Percentiles rank a stretch among this genome's conserved stretches.
Evolutionary conservation across 2,797 vertebrate species (phyloP).

Genomic region (Enteromius thamalakanensis): DNA sequence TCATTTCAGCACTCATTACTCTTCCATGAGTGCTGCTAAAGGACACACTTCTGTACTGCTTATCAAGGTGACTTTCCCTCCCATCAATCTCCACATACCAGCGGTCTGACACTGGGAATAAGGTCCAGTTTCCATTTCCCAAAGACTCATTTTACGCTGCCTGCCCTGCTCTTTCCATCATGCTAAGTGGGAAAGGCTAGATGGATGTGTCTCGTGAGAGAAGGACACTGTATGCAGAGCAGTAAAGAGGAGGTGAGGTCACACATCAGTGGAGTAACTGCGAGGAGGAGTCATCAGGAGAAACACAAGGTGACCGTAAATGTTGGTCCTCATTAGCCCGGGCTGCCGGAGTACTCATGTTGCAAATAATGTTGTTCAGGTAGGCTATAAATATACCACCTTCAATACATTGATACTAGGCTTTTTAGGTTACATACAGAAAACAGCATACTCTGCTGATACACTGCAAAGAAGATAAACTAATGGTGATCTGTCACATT

Average conservation of each 20-base stretch:
- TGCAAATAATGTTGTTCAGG: conserved; percentile 13
- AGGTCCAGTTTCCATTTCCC: conserved; percentile 57
- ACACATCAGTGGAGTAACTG: conserved; percentile 24
- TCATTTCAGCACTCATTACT: conserved; percentile 65
- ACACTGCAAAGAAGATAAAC: not conserved
- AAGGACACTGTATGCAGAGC: not conserved
- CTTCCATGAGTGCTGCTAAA: conserved; percentile 61
- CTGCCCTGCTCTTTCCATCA: conserved; percentile 63
- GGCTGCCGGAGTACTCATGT: not conserved
- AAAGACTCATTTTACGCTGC: conserved; percentile 67
- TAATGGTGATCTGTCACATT: not conserved
- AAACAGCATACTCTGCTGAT: not conserved
- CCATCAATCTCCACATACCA: conserved; percentile 65
- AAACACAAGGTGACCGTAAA: conserved; percentile 32
- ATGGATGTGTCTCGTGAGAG: conserved; percentile 10
- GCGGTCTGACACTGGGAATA: conserved; percentile 43
- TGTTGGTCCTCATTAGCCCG: not conserved
- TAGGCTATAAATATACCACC: conserved; percentile 24
- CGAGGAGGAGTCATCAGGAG: not conserved
- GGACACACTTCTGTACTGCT: conserved; percentile 37
- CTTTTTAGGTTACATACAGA: not conserved
- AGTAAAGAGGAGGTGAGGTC: not conserved
- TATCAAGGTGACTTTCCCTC: conserved; percentile 77
- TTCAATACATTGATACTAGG: conserved; percentile 5
- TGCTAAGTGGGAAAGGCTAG: not conserved